Conservation (phyloP, 2,797 vertebrate species). For the Molothrus aeneus region DNA sequence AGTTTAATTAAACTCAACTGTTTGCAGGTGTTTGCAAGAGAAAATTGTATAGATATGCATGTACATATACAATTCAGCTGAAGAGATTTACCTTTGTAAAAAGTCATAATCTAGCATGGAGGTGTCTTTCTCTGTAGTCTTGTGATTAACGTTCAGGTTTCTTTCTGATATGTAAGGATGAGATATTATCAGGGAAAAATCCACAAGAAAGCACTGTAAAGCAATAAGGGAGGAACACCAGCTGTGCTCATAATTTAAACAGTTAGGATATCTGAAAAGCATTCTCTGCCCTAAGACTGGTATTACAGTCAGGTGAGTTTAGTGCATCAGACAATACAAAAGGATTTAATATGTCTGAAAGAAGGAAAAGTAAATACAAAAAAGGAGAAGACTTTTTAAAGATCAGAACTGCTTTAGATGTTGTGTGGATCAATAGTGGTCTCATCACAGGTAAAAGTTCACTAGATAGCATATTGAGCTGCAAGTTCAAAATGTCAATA, state of each 20-base stretch:
- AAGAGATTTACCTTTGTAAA: slow-evolving; percentile 7
- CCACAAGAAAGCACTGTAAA: slow-evolving; percentile 17
- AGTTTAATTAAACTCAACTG: slow-evolving; percentile 56
- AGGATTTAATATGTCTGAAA: slow-evolving; percentile 26
- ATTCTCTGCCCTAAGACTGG: background rate
- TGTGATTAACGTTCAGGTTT: background rate
- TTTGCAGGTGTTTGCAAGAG: slow-evolving; percentile 39
- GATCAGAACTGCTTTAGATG: slow-evolving; percentile 34
- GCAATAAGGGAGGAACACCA: background rate
- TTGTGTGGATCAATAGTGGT: slow-evolving; percentile 40
- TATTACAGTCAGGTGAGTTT: slow-evolving; percentile 15
- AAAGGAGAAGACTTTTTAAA: slow-evolving; percentile 17
- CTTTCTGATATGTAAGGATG: slow-evolving; percentile 3
- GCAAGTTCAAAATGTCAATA: slow-evolving; percentile 56
- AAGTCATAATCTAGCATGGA: background rate
- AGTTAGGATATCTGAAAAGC: slow-evolving; percentile 25
- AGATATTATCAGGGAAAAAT: slow-evolving; percentile 37
- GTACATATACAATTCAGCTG: background rate
- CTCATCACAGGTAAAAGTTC: slow-evolving; percentile 50
- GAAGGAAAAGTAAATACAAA: slow-evolving; percentile 26
- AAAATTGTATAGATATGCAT: background rate
- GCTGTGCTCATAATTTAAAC: slow-evolving; percentile 22
- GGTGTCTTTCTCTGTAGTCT: background rate
- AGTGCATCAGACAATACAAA: slow-evolving; percentile 11
- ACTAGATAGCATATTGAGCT: slow-evolving; percentile 5